phyloP scores from a whole-genome alignment of 2,113 vertebrate species.

The Formicarius rufipectus region DNA sequence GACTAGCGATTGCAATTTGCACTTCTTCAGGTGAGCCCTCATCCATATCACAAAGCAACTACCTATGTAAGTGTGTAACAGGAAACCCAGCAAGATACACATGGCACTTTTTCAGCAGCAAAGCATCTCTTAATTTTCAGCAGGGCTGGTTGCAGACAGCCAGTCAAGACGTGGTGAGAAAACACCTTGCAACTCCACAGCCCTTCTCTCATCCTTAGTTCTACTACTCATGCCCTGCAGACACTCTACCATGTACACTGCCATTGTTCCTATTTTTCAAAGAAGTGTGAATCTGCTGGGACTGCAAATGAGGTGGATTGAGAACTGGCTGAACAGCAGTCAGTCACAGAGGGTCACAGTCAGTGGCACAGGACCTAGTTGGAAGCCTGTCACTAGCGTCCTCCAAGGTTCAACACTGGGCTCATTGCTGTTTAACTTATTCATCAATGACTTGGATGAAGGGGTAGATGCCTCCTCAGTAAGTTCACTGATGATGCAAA shows the following conservation, averaged over 20 bases:
- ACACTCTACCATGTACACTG: not conserved
- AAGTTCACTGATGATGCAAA: not conserved
- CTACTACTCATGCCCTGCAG: not conserved
- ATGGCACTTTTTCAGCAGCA: not conserved
- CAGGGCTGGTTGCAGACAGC: not conserved
- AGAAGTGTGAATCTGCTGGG: not conserved
- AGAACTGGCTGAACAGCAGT: not conserved
- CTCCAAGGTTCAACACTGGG: not conserved
- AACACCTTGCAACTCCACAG: not conserved
- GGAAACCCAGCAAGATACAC: not conserved
- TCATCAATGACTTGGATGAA: not conserved
- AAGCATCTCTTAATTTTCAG: not conserved
- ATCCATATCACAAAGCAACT: fast-evolving
- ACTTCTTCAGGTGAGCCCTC: not conserved
- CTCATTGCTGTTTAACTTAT: not conserved
- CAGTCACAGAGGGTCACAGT: not conserved
- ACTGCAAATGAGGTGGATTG: not conserved
- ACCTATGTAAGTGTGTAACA: not conserved
- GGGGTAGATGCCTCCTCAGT: not conserved
- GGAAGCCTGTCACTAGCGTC: not conserved
- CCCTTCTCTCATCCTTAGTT: not conserved
- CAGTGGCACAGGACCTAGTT: not conserved
- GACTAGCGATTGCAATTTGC: not conserved
- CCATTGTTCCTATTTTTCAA: not conserved
- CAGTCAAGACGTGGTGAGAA: not conserved